Conservation (phyloP, 2,888 invertebrate genomes). For the Luperina nickerlii region DNA sequence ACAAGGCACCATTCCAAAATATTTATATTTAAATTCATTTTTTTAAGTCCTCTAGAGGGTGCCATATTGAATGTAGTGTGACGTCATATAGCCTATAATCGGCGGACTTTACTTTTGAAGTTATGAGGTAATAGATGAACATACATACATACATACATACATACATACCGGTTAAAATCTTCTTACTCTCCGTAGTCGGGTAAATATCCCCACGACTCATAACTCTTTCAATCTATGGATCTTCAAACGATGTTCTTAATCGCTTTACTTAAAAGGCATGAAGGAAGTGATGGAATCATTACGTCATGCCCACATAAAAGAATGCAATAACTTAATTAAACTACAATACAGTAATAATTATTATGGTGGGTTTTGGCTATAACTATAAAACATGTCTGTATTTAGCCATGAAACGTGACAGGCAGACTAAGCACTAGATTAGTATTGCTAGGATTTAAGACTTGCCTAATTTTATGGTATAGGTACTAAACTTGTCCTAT, state of each 20-base stretch:
- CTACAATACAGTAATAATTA: conserved; percentile 41
- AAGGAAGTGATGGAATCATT: not conserved
- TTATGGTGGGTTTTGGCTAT: conserved; percentile 34
- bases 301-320: conserved; percentile 11
- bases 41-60: no score
- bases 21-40: no score
- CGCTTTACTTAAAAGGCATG: not conserved
- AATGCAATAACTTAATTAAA: conserved; percentile 28
- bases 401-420: conserved; percentile 34
- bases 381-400: conserved; percentile 37
- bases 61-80: no score
- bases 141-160: no score
- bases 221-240: not conserved
- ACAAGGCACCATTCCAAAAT: no score
- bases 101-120: no score
- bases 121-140: no score
- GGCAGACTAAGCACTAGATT: conserved; percentile 19
- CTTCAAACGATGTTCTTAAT: conserved; percentile 1
- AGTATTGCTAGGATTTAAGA: not conserved
- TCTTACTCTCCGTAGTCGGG: no score
- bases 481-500: not conserved
- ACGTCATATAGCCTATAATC: no score
- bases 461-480: not conserved
- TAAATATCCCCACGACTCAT: not conserved
- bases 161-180: no score